These are phyloP conservation scores for Trissolcus japonicus DNA, from an alignment of 2,888 invertebrate species.

Conservation along the genomic window DNA sequence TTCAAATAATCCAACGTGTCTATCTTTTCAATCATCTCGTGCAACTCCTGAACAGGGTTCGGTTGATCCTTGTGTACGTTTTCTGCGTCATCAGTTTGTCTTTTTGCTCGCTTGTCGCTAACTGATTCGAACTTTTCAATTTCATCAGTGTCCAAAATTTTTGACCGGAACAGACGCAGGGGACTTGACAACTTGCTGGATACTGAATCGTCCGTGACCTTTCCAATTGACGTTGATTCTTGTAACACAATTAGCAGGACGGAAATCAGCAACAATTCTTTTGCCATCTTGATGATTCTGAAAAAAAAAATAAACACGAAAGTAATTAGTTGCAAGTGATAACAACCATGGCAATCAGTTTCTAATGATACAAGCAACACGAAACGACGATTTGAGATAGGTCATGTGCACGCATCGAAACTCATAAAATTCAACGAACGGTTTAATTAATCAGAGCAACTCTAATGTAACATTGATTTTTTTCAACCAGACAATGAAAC, in stretches of 20 bases:
- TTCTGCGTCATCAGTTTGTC: slow-evolving; percentile 7
- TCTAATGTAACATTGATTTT: slow-evolving; percentile 65
- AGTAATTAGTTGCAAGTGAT: slow-evolving; percentile 7
- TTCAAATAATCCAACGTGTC: slow-evolving; percentile 22
- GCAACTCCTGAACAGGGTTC: slow-evolving; percentile 19
- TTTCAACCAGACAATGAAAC: slow-evolving; percentile 59
- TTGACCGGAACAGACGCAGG: neutral
- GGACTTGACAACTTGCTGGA: too few species aligned
- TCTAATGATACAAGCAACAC: slow-evolving; percentile 14
- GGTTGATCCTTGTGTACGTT: slow-evolving; percentile 8
- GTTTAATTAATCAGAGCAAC: slow-evolving; percentile 40
- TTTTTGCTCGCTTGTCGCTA: slow-evolving; percentile 9
- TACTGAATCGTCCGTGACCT: too few species aligned
- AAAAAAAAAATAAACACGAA: slow-evolving; percentile 17
- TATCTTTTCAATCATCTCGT: slow-evolving; percentile 31
- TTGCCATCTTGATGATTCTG: slow-evolving; percentile 35
- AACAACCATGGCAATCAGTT: slow-evolving; percentile 1
- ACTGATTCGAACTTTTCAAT: neutral
- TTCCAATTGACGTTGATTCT: slow-evolving; percentile 9
- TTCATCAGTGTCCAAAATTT: neutral
- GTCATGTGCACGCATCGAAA: neutral
- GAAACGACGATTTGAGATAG: slow-evolving; percentile 7
- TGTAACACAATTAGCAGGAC: slow-evolving; percentile 47
- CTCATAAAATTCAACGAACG: too few species aligned
- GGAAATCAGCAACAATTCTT: slow-evolving; percentile 20